Conservation (phyloP, 1,140 invertebrate genomes). For the Chironomus tepperi region DNA sequence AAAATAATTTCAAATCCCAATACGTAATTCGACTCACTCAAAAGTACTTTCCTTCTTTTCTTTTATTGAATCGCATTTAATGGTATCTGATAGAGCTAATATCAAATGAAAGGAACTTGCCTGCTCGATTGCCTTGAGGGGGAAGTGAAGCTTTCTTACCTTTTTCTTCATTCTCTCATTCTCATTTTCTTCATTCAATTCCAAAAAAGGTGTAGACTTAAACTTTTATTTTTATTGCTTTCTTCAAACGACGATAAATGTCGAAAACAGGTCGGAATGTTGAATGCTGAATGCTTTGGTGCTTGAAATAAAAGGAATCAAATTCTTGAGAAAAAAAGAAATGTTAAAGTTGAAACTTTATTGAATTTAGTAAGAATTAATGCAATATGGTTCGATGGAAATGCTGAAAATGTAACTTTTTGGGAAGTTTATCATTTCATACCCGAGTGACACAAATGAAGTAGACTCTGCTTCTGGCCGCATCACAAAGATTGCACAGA, state of each 20-base stretch:
- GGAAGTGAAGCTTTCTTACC: neutral
- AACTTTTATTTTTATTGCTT: conserved; percentile 1
- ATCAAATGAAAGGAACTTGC: neutral
- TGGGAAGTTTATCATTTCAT: too few species aligned
- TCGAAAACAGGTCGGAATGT: neutral
- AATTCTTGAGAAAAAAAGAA: too few species aligned
- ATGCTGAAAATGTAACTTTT: too few species aligned
- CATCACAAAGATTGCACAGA: too few species aligned
- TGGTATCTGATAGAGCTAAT: neutral
- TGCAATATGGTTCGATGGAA: too few species aligned
- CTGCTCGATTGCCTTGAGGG: neutral
- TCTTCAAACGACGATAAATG: conserved; percentile 10
- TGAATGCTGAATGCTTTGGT: too few species aligned
- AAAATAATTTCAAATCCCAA: neutral
- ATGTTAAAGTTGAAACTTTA: too few species aligned
- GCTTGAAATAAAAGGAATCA: too few species aligned
- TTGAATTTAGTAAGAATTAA: too few species aligned
- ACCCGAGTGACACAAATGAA: too few species aligned
- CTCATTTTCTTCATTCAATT: too few species aligned
- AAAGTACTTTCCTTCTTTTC: neutral
- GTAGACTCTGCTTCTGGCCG: too few species aligned
- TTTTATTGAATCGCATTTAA: conserved; percentile 23
- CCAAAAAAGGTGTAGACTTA: neutral
- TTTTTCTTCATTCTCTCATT: neutral
- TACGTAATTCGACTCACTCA: conserved; percentile 17